Evolutionary conservation across 1,140 invertebrate genomes (phyloP).

Genomic region (Drosophila kohkoa): DNA sequence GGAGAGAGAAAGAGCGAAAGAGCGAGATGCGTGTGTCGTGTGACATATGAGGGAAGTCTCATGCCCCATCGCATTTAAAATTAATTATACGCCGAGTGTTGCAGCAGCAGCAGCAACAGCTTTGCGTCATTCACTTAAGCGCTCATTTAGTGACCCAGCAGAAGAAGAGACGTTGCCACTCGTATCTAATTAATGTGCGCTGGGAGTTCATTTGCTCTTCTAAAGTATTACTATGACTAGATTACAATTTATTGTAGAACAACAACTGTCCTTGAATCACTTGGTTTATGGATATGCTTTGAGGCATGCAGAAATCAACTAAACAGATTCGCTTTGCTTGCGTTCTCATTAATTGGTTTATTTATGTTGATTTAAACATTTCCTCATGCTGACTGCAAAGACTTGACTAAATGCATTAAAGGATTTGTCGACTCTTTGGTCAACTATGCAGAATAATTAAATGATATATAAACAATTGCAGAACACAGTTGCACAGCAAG

Average conservation of each 20-base stretch:
- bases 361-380: slow-evolving; percentile 24
- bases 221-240: background rate
- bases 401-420: slow-evolving; percentile 22
- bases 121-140: slow-evolving; percentile 75
- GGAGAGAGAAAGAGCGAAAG: background rate
- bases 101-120: slow-evolving; percentile 46
- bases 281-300: background rate
- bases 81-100: slow-evolving; percentile 78
- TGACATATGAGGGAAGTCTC: slow-evolving; percentile 36
- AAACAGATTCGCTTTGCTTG: slow-evolving; percentile 15
- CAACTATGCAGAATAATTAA: slow-evolving; percentile 24
- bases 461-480: slow-evolving; percentile 22
- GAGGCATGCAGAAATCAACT: background rate
- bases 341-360: slow-evolving; percentile 24
- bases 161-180: slow-evolving; percentile 26
- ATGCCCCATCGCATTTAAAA: slow-evolving; percentile 73
- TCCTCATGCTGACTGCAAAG: background rate
- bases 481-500: background rate
- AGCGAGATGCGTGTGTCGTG: background rate
- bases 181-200: slow-evolving; percentile 63
- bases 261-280: background rate
- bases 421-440: background rate
- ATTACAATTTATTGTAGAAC: background rate
- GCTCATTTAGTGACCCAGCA: slow-evolving; percentile 63
- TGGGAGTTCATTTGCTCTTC: slow-evolving; percentile 48